Evolutionary conservation across 2,113 vertebrate genomes (phyloP).

Genomic region (Gallinago media): DNA sequence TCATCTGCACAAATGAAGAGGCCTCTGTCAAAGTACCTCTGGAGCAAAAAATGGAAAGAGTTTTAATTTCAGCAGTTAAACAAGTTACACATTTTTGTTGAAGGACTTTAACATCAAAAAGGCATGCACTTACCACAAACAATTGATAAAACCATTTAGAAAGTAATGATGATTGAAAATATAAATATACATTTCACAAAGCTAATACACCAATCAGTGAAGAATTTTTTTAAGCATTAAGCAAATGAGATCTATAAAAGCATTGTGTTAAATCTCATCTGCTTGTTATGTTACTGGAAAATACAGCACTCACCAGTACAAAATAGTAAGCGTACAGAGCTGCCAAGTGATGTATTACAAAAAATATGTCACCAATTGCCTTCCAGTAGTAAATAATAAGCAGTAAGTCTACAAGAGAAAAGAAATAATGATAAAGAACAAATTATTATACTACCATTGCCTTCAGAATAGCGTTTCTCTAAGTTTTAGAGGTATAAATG

Average conservation of each 20-base stretch:
- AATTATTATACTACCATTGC: background rate
- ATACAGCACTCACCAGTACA: slow-evolving; percentile 93
- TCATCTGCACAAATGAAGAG: background rate
- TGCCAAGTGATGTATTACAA: slow-evolving; percentile 93
- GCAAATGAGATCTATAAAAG: background rate
- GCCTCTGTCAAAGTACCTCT: background rate
- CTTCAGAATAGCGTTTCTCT: background rate
- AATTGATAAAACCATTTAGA: background rate
- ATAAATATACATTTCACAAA: background rate
- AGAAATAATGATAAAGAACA: background rate
- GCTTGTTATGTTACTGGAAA: slow-evolving; percentile 72
- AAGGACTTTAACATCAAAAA: background rate
- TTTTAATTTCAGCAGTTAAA: background rate
- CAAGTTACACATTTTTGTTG: background rate
- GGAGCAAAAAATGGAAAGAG: background rate
- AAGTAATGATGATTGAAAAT: background rate
- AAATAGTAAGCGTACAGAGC: slow-evolving; percentile 93
- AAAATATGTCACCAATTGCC: slow-evolving; percentile 96
- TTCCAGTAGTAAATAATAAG: slow-evolving; percentile 96
- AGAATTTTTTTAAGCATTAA: background rate
- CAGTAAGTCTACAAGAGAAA: slow-evolving; percentile 89
- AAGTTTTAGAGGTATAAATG: background rate
- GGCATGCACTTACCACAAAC: background rate
- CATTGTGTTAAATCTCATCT: slow-evolving; percentile 76
- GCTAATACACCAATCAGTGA: background rate